Base-by-base conservation (phyloP, 1,140 invertebrate species). In the Dufourea novaeangliae region DNA sequence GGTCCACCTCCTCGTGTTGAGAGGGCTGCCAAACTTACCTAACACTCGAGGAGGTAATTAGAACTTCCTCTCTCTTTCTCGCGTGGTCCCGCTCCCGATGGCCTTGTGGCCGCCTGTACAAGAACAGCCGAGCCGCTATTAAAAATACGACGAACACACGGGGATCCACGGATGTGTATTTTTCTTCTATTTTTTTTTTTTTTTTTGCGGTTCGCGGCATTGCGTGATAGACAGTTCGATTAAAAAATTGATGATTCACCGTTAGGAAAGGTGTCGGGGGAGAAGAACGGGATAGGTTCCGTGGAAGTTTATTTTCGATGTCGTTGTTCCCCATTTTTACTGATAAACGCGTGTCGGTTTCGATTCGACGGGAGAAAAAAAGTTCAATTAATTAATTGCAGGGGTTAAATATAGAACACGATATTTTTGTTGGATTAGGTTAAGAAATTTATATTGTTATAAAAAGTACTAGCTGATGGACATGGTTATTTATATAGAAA, bases 21-120 rank as follows among this genome's bases (percentile, higher is more conserved):
- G 76, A 85, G 70, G 69, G 63, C 77, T 87, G 87, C 83, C 86
- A 88, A 87, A 86, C 78, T 85, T 85, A 85, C 80, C 76, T 75
- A 79, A 85, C 83, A 82, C 75, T 73, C 79, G 79, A 79, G 59
- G 66, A 81, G 83, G 83, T 85, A 85, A 85, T 85, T 85, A 85
- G 79, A 73, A 85, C 68, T 78, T 74, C 66, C 66, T 77, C 68
- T 67, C 37, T 59, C 70, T 67, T 46, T 79, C 61, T 54, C 34
- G 32, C 34, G 34, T 12, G 7, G 22, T 69, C 39, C 39, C 32
- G 17, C 39, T 66, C 12, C 29, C 62, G 37, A 57, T 57, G 54
- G 44, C 66, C 34, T 77, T 68, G 67, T 25, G 22, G 41, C 41
- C 41, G 37, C 37, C 39, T 79, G 67, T 67, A n/a, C 52, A 64